phyloP scores from a whole-genome alignment of 2,797 vertebrate genomes.

The Percopsis omiscomaycus region DNA sequence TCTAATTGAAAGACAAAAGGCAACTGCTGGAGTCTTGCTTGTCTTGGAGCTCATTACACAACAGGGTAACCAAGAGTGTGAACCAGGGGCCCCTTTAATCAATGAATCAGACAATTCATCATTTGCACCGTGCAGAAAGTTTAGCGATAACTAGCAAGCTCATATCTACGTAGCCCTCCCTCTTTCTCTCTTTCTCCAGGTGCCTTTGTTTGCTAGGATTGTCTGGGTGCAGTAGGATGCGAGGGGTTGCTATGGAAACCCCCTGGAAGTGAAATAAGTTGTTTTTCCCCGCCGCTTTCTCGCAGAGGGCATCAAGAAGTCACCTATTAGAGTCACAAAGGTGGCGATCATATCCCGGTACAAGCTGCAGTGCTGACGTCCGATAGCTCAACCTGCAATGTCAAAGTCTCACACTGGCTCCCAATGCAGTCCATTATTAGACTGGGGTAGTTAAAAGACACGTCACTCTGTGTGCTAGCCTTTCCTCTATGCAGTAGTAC shows the following conservation, averaged over 20 bases:
- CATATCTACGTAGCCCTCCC: neutral
- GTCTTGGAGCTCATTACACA: neutral
- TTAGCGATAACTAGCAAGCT: too few species aligned
- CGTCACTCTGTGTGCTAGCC: neutral
- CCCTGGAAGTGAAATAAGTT: constrained; percentile 62
- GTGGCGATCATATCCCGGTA: constrained; percentile 35
- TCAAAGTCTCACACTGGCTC: constrained; percentile 19
- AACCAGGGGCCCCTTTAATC: neutral
- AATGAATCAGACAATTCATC: too few species aligned
- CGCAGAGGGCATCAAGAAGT: constrained; percentile 49
- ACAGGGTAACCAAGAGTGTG: neutral
- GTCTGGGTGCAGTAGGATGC: constrained; percentile 63
- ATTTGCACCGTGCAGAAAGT: too few species aligned
- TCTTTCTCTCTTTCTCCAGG: constrained; percentile 42
- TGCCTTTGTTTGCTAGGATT: constrained; percentile 67
- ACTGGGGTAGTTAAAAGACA: constrained; percentile 1
- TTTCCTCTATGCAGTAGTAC: too few species aligned
- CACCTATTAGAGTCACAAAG: constrained; percentile 49
- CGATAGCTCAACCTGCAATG: constrained; percentile 28
- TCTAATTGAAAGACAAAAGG: too few species aligned
- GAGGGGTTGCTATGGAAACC: constrained; percentile 76
- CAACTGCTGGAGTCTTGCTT: neutral
- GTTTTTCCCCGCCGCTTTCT: constrained; percentile 31
- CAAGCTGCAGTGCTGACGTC: constrained; percentile 23
- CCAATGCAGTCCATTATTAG: neutral